Percentiles rank a stretch among this genome's conserved stretches.
Conservation (phyloP, 2,888 invertebrate genomes). For the Polyommatus icarus region DNA sequence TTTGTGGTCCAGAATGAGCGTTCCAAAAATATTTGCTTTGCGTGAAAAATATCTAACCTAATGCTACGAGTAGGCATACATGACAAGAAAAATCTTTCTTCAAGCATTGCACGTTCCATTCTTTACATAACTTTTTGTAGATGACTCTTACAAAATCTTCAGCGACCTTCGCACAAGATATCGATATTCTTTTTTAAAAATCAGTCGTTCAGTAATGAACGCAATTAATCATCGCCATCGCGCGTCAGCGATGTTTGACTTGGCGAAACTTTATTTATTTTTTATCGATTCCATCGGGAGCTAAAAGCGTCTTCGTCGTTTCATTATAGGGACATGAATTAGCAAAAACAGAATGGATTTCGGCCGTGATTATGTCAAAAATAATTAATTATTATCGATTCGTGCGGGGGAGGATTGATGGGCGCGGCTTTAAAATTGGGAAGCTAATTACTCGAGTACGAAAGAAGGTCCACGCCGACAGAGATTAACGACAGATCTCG, state of each 20-base stretch:
- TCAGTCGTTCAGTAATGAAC: conserved; percentile 36
- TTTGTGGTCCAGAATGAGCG: no score
- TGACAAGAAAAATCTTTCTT: no score
- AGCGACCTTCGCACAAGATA: background rate
- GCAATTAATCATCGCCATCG: conserved; percentile 65
- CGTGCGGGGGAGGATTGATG: conserved; percentile 71
- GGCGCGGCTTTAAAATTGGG: conserved; percentile 69
- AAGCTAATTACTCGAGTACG: conserved; percentile 73
- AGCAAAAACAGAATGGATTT: conserved; percentile 84
- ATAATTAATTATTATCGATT: conserved; percentile 87
- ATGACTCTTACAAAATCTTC: background rate
- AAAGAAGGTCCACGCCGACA: conserved; percentile 53
- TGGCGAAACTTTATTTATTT: conserved; percentile 77
- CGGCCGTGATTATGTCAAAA: conserved; percentile 85
- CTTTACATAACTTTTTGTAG: background rate
- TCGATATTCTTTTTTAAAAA: background rate
- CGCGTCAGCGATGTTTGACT: conserved; percentile 70
- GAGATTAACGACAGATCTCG: conserved; percentile 53
- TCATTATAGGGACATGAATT: conserved; percentile 84
- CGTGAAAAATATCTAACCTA: no score
- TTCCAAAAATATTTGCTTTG: no score
- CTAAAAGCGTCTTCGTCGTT: conserved; percentile 73
- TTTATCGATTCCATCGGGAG: conserved; percentile 76
- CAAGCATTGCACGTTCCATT: background rate
- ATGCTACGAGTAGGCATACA: no score